Percentiles rank a stretch among this genome's conserved stretches.
Evolutionary conservation across 2,888 invertebrate genomes (phyloP).

Genomic region (Cylindroiulus punctatus): DNA sequence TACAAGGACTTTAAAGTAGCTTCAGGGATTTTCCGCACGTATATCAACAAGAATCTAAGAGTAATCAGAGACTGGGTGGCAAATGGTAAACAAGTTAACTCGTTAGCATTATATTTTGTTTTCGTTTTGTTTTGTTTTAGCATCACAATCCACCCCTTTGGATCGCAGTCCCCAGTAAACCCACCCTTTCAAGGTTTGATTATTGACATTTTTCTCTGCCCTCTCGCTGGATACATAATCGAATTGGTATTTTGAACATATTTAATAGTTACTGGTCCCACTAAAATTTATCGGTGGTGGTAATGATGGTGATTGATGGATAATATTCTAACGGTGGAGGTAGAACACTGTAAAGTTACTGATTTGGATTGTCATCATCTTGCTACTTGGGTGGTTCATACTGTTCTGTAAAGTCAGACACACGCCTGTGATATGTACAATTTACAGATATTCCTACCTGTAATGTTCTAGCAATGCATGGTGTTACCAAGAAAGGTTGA

Average conservation of each 20-base stretch:
- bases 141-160: slow-evolving; percentile 49
- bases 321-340: slow-evolving; percentile 17
- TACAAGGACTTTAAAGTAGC: background rate
- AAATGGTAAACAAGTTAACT: slow-evolving; percentile 39
- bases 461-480: too few species aligned
- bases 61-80: slow-evolving; percentile 62
- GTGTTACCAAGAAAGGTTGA: too few species aligned
- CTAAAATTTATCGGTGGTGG: slow-evolving; percentile 33
- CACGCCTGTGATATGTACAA: background rate
- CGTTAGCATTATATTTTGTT: slow-evolving; percentile 48
- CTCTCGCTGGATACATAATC: background rate
- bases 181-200: slow-evolving; percentile 53
- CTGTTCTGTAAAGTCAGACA: background rate
- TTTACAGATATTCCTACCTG: too few species aligned
- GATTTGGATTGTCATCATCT: background rate
- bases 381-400: background rate
- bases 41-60: background rate
- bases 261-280: background rate
- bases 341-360: background rate
- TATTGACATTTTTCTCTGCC: slow-evolving; percentile 49
- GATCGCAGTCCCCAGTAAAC: slow-evolving; percentile 55
- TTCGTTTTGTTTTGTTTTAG: slow-evolving; percentile 55
- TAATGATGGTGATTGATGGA: background rate
- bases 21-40: background rate
- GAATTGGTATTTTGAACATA: background rate